Evolutionary conservation across 2,797 vertebrate genomes (phyloP).

Genomic region (Naso thynnoides): DNA sequence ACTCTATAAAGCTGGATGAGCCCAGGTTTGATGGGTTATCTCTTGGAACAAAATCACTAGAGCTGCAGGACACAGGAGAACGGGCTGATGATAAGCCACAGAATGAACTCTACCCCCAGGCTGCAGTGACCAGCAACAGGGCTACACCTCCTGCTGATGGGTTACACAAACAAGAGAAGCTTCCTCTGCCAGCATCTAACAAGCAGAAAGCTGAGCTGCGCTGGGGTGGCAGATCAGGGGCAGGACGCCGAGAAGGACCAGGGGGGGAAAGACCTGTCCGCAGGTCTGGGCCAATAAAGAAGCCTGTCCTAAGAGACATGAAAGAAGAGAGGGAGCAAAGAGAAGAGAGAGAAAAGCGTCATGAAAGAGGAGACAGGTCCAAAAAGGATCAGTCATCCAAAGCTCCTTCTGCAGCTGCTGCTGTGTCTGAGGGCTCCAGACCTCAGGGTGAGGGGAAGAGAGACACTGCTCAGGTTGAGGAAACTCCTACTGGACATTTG

Average conservation of each 20-base stretch:
- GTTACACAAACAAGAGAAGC: conserved; percentile 91
- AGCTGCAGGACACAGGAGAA: conserved; percentile 88
- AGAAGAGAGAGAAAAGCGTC: conserved; percentile 93
- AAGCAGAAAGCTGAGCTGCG: conserved; percentile 96
- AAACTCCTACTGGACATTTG: conserved; percentile 44
- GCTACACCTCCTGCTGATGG: conserved; percentile 86
- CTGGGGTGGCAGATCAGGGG: conserved; percentile 92
- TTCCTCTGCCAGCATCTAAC: conserved; percentile 80
- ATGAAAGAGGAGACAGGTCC: conserved; percentile 79
- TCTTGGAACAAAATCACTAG: conserved; percentile 85
- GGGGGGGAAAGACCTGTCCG: conserved; percentile 91
- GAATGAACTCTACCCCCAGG: conserved; percentile 89
- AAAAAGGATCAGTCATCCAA: conserved; percentile 76
- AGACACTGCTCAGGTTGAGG: conserved; percentile 77
- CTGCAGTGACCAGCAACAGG: conserved; percentile 78
- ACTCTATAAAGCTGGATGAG: conserved; percentile 92
- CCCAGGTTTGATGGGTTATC: conserved; percentile 86
- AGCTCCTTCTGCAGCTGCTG: conserved; percentile 70
- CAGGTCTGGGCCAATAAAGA: conserved; percentile 97
- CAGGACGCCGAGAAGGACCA: conserved; percentile 89
- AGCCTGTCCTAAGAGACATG: conserved; percentile 97
- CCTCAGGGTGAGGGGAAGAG: conserved; percentile 85
- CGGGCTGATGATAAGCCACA: conserved; percentile 89
- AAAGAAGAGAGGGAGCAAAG: conserved; percentile 97
- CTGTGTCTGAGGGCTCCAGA: conserved; percentile 75